Evolutionary conservation across 2,888 invertebrate genomes (phyloP).

Genomic region (Tenthredo distinguenda): DNA sequence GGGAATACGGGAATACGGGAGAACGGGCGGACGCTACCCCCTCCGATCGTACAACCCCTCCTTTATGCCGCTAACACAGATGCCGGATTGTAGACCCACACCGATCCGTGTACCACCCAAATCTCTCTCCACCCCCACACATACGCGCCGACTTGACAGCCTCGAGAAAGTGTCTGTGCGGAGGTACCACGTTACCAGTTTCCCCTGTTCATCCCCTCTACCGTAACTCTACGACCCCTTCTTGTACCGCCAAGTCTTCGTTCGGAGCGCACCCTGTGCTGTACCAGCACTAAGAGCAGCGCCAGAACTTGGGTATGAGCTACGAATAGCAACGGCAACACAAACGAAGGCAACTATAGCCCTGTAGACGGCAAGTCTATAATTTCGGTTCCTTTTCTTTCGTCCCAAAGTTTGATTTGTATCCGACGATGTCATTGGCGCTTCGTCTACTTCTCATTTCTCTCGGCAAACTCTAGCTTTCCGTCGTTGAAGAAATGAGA

Average conservation of each 20-base stretch:
- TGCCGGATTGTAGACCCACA: constrained; percentile 9
- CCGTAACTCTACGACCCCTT: neutral
- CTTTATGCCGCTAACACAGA: constrained; percentile 16
- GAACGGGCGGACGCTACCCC: constrained; percentile 17
- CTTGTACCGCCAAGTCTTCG: neutral
- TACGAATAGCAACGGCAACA: neutral
- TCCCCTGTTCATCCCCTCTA: neutral
- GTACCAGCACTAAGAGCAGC: neutral
- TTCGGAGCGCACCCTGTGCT: constrained; percentile 8
- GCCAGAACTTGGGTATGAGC: neutral
- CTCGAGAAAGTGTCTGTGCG: neutral
- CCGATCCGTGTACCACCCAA: constrained; percentile 14
- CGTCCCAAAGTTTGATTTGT: neutral
- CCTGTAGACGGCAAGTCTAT: neutral
- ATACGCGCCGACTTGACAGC: constrained; percentile 19
- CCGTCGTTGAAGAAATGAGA: neutral
- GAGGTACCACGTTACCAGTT: constrained; percentile 15
- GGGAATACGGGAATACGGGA: neutral
- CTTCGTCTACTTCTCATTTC: no score
- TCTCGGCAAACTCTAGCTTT: neutral
- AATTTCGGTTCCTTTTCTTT: neutral
- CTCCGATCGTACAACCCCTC: constrained; percentile 5
- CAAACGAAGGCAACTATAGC: neutral
- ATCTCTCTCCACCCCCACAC: constrained; percentile 8
- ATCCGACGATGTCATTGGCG: neutral